These are phyloP conservation scores for Dromaius novaehollandiae DNA, from an alignment of 2,113 vertebrate genomes.

Conservation along the genomic window DNA sequence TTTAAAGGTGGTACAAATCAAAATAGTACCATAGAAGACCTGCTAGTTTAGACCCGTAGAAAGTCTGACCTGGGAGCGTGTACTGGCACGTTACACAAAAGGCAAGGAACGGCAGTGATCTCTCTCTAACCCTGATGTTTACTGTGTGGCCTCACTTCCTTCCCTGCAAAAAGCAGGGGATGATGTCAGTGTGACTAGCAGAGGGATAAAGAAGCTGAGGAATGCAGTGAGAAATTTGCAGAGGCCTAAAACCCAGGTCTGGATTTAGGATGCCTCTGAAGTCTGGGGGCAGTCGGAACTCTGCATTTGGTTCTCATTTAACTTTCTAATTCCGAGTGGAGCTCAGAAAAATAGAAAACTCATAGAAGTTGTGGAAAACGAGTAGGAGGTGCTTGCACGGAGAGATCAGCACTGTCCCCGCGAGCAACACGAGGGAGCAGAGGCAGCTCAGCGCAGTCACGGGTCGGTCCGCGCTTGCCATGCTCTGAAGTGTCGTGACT, in stretches of 20 bases:
- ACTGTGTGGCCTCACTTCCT: neutral
- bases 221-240: neutral
- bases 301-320: rapidly evolving
- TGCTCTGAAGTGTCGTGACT: rapidly evolving
- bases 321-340: neutral
- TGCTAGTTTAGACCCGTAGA: neutral
- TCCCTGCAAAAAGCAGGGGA: neutral
- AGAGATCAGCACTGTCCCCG: rapidly evolving
- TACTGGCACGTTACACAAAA: neutral
- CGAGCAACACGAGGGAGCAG: rapidly evolving
- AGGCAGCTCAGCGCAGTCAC: rapidly evolving
- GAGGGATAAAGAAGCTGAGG: neutral
- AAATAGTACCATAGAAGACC: neutral
- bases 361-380: neutral
- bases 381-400: neutral
- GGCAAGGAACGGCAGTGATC: neutral
- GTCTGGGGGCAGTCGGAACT: neutral
- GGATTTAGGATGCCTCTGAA: neutral
- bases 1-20: neutral
- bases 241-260: neutral
- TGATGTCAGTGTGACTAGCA: neutral
- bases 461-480: neutral
- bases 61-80: neutral
- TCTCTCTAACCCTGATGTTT: neutral
- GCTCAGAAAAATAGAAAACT: neutral